A percentile compares a stretch with the other conserved stretches of the same genome.
phyloP scores from a whole-genome alignment of 1,140 invertebrate genomes.

The Neomicropteryx cornuta region DNA sequence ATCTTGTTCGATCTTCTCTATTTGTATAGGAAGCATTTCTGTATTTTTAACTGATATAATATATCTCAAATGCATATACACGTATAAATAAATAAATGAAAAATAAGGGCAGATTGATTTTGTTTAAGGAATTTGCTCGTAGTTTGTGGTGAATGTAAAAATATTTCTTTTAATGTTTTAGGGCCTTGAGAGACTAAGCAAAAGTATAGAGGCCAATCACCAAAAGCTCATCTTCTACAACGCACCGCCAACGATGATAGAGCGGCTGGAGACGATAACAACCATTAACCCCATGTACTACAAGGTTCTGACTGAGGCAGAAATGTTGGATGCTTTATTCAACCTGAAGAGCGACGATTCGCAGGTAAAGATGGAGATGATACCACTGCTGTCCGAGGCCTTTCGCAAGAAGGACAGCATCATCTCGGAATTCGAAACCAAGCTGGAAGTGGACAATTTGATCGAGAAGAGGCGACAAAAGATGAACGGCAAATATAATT shows the following conservation, averaged over 20 bases:
- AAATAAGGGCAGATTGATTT: no score
- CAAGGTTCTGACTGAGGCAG: constrained; percentile 12
- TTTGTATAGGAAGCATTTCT: no score
- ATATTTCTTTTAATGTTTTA: constrained; percentile 9
- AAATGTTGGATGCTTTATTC: constrained; percentile 15
- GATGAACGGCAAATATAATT: no score
- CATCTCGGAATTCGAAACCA: no score
- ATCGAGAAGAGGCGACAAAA: no score
- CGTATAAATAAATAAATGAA: no score
- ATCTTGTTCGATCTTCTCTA: no score
- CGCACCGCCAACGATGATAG: constrained; percentile 41
- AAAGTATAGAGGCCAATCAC: constrained; percentile 45
- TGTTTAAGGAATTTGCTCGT: no score
- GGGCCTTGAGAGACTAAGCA: constrained; percentile 38
- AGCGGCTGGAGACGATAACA: constrained; percentile 16
- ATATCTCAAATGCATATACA: no score
- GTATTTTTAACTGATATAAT: no score
- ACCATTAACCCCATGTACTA: constrained; percentile 12
- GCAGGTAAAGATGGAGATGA: constrained; percentile 10
- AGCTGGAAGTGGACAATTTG: no score
- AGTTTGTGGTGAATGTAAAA: background rate
- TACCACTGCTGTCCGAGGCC: constrained; percentile 12
- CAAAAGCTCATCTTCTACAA: constrained; percentile 56
- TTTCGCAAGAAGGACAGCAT: constrained; percentile 14
- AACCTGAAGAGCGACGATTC: constrained; percentile 12